These are phyloP conservation scores for Rosalia funebris DNA, from an alignment of 2,888 invertebrate genomes.

Conservation along the genomic window DNA sequence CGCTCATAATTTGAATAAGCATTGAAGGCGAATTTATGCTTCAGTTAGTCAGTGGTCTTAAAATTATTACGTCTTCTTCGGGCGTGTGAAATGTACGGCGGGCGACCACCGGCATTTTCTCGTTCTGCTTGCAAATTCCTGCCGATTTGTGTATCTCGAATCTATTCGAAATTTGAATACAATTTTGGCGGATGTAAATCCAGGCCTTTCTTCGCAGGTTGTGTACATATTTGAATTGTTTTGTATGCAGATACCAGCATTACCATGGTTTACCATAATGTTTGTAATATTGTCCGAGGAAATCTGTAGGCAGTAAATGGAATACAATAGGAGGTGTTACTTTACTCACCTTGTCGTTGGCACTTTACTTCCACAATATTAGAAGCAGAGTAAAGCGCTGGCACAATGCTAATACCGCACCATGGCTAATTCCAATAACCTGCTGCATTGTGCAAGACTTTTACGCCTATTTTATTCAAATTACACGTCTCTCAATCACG, in stretches of 20 bases:
- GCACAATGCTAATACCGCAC: slow-evolving; percentile 34
- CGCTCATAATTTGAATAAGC: slow-evolving; percentile 36
- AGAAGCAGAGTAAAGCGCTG: slow-evolving; percentile 21
- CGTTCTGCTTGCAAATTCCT: slow-evolving; percentile 56
- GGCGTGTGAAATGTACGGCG: slow-evolving; percentile 43
- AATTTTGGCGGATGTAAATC: slow-evolving; percentile 61
- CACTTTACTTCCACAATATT: slow-evolving; percentile 45
- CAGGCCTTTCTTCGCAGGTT: slow-evolving; percentile 46
- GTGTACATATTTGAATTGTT: slow-evolving; percentile 50
- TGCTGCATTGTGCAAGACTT: slow-evolving; percentile 23
- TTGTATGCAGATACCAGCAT: slow-evolving; percentile 57
- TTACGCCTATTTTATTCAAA: slow-evolving; percentile 27
- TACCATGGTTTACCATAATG: slow-evolving; percentile 56
- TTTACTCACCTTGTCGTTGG: slow-evolving; percentile 42
- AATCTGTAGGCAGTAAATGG: slow-evolving; percentile 48
- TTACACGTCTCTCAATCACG: slow-evolving; percentile 20
- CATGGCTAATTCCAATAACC: slow-evolving; percentile 28
- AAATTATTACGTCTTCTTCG: slow-evolving; percentile 50
- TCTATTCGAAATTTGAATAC: slow-evolving; percentile 59
- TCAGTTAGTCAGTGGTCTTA: slow-evolving; percentile 40
- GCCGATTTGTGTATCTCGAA: slow-evolving; percentile 49
- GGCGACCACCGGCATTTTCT: slow-evolving; percentile 36
- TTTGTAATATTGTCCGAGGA: slow-evolving; percentile 55
- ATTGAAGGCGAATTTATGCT: slow-evolving; percentile 40
- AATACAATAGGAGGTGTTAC: slow-evolving; percentile 59